Percentiles rank a stretch among this genome's conserved stretches.
phyloP scores from a whole-genome alignment of 2,888 invertebrate species.

The Lordiphosa fenestrarum region DNA sequence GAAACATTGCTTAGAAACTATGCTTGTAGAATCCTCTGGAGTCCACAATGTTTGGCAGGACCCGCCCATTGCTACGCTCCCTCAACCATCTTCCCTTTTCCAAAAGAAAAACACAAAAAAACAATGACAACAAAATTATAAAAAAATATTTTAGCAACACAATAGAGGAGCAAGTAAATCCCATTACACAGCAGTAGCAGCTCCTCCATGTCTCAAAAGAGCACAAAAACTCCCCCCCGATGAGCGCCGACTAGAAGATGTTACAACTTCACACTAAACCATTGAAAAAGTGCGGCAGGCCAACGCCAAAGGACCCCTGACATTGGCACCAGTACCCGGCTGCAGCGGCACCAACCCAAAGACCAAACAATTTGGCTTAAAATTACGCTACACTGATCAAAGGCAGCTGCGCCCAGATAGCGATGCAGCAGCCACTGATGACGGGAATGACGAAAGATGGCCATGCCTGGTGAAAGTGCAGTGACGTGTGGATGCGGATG shows the following conservation, averaged over 20 bases:
- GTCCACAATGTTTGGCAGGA: too few species aligned
- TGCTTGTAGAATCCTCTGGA: too few species aligned
- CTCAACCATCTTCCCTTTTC: not conserved
- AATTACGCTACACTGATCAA: constrained; percentile 77
- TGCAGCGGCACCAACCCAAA: constrained; percentile 49
- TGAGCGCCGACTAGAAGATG: constrained; percentile 45
- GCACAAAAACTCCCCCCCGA: constrained; percentile 27
- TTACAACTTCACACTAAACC: constrained; percentile 76
- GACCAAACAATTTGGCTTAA: constrained; percentile 74
- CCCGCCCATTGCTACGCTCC: too few species aligned
- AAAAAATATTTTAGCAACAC: constrained; percentile 20
- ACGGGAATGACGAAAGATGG: constrained; percentile 28
- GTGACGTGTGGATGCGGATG: constrained; percentile 62
- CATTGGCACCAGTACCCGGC: constrained; percentile 19
- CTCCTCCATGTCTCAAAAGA: constrained; percentile 62
- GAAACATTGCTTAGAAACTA: too few species aligned
- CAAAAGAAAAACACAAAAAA: constrained; percentile 27
- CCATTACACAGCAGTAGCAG: constrained; percentile 66
- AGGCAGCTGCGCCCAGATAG: constrained; percentile 61
- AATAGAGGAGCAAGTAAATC: constrained; percentile 52
- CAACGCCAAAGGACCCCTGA: constrained; percentile 41
- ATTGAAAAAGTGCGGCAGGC: constrained; percentile 68
- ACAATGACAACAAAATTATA: constrained; percentile 14
- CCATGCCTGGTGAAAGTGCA: constrained; percentile 60
- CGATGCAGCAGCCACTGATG: constrained; percentile 23